Base-by-base conservation (phyloP, 2,113 vertebrate genomes). In the Uria lomvia region DNA sequence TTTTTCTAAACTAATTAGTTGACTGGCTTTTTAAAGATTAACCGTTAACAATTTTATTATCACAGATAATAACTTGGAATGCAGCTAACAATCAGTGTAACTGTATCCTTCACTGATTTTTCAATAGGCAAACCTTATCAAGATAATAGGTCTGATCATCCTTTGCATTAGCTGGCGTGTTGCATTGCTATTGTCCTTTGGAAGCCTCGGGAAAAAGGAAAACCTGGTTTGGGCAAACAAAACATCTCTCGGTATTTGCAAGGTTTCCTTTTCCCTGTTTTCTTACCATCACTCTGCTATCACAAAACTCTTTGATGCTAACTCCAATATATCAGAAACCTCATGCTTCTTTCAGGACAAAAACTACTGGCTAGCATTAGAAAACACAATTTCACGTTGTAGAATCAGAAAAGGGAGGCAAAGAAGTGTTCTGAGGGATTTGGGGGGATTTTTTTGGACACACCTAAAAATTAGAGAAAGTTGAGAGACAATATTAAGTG, bases 61-160 rank as follows among this genome's bases (percentile, higher is more conserved):
- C 23, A 72, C 22, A 94, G 56, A 65, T 45, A 92, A 76, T 90
- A 80, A 85, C 42, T 79, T 65, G 80, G 94, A 86, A 90, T 94
- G 90, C 88, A 96, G 82, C 70, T 95, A 95, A 92, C 90, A 97
- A 96, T 95, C 92, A 76, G 68, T 96, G 89, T 96, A 95, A 97
- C 96, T 94, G 97, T 55, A 97, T 93, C 88, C 91, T 96, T 98
- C 92, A 86, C 85, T 92, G 88, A 74, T 71, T 96, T 93, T 94
- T 95, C 66, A 85, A 15, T 70, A 84, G 66, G 29, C 43, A 91
- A 86, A 26, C 40, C 29, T 76, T 52, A 94, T 93, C 92, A 97
- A 93, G 92, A 90, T 91, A 77, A 95, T 55, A 91, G 65, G 63
- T 90, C 81, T 42, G 76, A 96, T 82, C 76, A 82, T 67, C 88